Percentiles rank a stretch among this genome's conserved stretches.
These are phyloP conservation scores for Anableps anableps DNA, from an alignment of 2,797 vertebrate genomes.

Conservation along the genomic window DNA sequence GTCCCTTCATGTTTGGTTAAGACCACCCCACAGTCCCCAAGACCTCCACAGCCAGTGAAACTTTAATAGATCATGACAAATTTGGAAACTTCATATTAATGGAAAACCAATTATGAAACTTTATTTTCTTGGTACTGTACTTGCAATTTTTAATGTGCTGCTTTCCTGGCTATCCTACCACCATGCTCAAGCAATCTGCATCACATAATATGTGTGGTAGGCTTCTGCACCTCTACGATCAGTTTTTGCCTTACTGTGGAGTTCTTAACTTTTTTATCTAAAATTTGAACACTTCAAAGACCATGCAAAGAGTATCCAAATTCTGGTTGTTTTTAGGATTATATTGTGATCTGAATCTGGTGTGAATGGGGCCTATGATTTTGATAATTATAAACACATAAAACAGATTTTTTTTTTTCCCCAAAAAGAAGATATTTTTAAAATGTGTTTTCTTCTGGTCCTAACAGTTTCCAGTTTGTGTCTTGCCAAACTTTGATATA, in stretches of 20 bases:
- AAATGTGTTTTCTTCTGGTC: not conserved
- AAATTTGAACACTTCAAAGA: not conserved
- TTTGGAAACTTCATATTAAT: too few species aligned
- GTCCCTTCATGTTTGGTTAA: not conserved
- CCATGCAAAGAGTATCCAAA: not conserved
- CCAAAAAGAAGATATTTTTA: not conserved
- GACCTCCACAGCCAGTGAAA: not conserved
- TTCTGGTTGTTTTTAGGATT: not conserved
- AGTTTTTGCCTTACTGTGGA: not conserved
- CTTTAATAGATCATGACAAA: too few species aligned
- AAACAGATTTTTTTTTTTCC: too few species aligned
- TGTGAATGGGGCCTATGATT: not conserved
- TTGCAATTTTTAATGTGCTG: too few species aligned
- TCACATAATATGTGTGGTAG: not conserved
- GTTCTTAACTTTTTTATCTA: not conserved
- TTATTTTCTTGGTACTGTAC: too few species aligned
- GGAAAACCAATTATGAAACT: too few species aligned
- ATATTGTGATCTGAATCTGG: not conserved
- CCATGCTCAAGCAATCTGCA: not conserved
- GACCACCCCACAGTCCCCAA: not conserved
- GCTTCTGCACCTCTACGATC: not conserved
- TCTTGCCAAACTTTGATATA: not conserved
- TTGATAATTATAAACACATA: not conserved
- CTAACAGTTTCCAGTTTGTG: not conserved
- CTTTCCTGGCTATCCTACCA: not conserved